Percentiles rank a stretch among this genome's conserved stretches.
These are phyloP conservation scores for Paradoxurus hermaphroditus DNA, from an alignment of 2,113 vertebrate genomes.

Conservation along the genomic window DNA sequence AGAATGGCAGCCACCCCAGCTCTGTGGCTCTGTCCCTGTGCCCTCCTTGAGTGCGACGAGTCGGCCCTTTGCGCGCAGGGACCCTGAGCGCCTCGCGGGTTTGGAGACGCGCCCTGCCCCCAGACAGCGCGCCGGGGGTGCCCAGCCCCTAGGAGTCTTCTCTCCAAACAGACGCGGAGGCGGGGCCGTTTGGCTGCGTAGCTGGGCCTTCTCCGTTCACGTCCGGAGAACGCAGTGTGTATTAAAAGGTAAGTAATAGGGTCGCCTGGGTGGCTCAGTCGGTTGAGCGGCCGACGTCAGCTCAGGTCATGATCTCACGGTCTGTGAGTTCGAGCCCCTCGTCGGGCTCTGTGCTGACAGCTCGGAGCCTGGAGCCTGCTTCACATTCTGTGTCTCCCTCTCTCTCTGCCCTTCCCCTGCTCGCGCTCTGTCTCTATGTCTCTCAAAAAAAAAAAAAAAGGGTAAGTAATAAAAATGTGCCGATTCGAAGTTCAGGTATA, in stretches of 20 bases:
- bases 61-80: accelerated
- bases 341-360: too few species aligned
- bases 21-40: neutral
- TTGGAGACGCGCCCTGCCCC: accelerated
- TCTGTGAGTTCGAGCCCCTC: too few species aligned
- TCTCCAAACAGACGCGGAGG: neutral
- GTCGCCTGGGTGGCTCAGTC: too few species aligned
- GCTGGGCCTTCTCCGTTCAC: neutral
- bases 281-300: too few species aligned
- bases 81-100: accelerated
- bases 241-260: neutral
- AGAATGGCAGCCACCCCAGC: neutral
- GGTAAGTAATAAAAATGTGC: neutral
- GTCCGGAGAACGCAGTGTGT: neutral
- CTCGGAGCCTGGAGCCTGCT: too few species aligned
- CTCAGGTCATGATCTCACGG: too few species aligned
- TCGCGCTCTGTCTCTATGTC: too few species aligned
- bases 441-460: too few species aligned
- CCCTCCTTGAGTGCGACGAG: accelerated
- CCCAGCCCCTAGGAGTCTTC: neutral
- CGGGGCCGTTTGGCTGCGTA: neutral
- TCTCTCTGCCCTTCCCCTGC: too few species aligned
- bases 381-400: too few species aligned
- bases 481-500: neutral
- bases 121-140: accelerated